Conservation (phyloP, 2,797 vertebrate genomes). For the Hipposideros larvatus region DNA sequence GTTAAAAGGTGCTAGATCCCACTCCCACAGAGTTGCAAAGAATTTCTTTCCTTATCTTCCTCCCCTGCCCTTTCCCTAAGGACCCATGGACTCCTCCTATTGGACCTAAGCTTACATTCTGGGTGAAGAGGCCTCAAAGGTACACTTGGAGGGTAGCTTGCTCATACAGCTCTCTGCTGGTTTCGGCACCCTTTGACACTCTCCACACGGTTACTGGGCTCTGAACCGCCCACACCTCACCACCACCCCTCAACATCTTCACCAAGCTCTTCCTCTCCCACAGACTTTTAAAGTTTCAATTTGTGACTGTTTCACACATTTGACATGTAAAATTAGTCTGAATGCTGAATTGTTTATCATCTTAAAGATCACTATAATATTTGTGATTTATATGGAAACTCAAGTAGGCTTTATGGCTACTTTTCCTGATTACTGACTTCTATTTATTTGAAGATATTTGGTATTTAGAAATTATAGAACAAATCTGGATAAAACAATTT, state of each 20-base stretch:
- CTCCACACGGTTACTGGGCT: background rate
- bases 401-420: background rate
- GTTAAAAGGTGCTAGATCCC: background rate
- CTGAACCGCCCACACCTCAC: background rate
- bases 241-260: background rate
- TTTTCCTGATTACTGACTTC: slow-evolving; percentile 62
- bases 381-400: slow-evolving; percentile 49
- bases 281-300: background rate
- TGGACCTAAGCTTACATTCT: background rate
- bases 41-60: background rate
- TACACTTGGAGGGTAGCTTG: background rate
- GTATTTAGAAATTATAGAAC: slow-evolving; percentile 48
- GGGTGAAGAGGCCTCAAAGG: background rate
- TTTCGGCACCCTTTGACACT: background rate
- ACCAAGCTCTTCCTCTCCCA: background rate
- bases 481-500: slow-evolving; percentile 64
- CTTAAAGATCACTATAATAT: slow-evolving; percentile 31
- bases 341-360: background rate
- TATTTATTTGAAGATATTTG: slow-evolving; percentile 42
- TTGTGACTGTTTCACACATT: background rate
- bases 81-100: background rate
- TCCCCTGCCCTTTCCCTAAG: slow-evolving; percentile 6
- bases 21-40: background rate
- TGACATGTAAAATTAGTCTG: background rate
- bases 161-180: background rate